phyloP scores from a whole-genome alignment of 2,113 vertebrate genomes.

The Oreochromis aureus region DNA sequence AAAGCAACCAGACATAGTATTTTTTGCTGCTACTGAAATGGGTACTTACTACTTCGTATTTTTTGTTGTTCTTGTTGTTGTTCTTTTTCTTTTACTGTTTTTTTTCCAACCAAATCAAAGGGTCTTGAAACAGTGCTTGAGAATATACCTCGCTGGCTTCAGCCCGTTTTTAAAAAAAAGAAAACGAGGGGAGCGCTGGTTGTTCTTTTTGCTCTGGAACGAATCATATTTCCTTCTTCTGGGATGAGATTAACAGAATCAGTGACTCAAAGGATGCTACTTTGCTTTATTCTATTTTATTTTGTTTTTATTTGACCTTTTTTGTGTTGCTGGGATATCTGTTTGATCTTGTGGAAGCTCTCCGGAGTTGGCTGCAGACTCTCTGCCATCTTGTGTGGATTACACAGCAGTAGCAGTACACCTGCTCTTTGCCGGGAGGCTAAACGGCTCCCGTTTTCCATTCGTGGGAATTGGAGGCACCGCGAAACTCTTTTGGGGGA shows the following conservation, averaged over 20 bases:
- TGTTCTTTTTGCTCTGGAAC: slow-evolving; percentile 30
- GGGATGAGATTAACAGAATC: slow-evolving; percentile 47
- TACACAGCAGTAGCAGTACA: slow-evolving; percentile 49
- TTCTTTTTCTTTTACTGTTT: slow-evolving; percentile 30
- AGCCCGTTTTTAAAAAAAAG: slow-evolving; percentile 23
- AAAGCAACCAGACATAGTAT: slow-evolving; percentile 53
- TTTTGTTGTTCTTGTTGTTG: slow-evolving; percentile 9
- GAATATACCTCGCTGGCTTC: slow-evolving; percentile 50
- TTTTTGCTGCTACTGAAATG: slow-evolving; percentile 72
- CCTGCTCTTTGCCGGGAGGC: slow-evolving; percentile 78
- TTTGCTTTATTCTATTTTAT: not conserved
- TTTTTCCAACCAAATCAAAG: slow-evolving; percentile 63
- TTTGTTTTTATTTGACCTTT: not conserved
- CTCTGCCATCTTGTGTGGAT: slow-evolving; percentile 61
- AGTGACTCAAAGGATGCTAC: slow-evolving; percentile 49
- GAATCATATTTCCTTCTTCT: slow-evolving; percentile 34
- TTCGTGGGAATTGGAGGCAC: slow-evolving; percentile 24
- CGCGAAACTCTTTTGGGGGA: slow-evolving; percentile 39
- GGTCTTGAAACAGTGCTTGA: slow-evolving; percentile 68
- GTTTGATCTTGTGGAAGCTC: slow-evolving; percentile 31
- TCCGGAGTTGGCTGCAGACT: slow-evolving; percentile 36
- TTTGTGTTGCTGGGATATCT: slow-evolving; percentile 19
- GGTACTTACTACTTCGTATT: slow-evolving; percentile 25
- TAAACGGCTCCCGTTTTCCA: slow-evolving; percentile 21
- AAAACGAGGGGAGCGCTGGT: not conserved